Evolutionary conservation across 64 coral and sea anemone species (phyloP), one percentile per base, ranked within the genome.

Genomic region (Pachyseris speciosa): DNA sequence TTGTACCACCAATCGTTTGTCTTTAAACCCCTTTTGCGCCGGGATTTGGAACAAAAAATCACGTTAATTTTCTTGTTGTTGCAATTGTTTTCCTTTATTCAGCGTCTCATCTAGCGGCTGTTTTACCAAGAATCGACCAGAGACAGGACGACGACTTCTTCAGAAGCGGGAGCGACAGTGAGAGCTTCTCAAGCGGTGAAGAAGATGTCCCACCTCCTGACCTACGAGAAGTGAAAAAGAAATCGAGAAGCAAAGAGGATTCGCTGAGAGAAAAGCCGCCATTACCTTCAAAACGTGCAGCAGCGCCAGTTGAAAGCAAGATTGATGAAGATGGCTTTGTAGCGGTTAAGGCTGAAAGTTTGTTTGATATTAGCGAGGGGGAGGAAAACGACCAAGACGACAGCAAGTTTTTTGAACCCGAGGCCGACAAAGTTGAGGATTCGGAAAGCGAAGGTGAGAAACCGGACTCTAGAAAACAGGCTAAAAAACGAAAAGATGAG

Each of bases 21-120:
- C n/a, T n/a, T n/a, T n/a, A n/a, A n/a, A n/a, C n/a, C n/a, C n/a
- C n/a, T n/a, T n/a, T n/a, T n/a, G n/a, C n/a, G n/a, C n/a, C n/a
- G n/a, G n/a, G n/a, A n/a, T n/a, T n/a, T n/a, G n/a, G n/a, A n/a
- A n/a, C n/a, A n/a, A n/a, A n/a, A n/a, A n/a, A n/a, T n/a, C n/a
- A n/a, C n/a, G 26, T 51, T 80, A 9, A 8, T 28, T 26, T 29
- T 8, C 4, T 31, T 88, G 13, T 24, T 27, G 13, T 36, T 7
- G 39, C 19, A n/a, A 60, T 67, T 24, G 7, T 13, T 67, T 64
- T 68, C 26, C 2, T 75, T 75, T 85, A 4, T 37, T 9, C 25
- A 96, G 95, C 91, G 27, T 93, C 91, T 17, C 95, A 96, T 16
- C 89, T 93, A 19, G 86, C 61, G 15, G 95, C 91, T 17, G 84